phyloP scores from a whole-genome alignment of 2,113 vertebrate genomes.

The Oncorhynchus kisutch region DNA sequence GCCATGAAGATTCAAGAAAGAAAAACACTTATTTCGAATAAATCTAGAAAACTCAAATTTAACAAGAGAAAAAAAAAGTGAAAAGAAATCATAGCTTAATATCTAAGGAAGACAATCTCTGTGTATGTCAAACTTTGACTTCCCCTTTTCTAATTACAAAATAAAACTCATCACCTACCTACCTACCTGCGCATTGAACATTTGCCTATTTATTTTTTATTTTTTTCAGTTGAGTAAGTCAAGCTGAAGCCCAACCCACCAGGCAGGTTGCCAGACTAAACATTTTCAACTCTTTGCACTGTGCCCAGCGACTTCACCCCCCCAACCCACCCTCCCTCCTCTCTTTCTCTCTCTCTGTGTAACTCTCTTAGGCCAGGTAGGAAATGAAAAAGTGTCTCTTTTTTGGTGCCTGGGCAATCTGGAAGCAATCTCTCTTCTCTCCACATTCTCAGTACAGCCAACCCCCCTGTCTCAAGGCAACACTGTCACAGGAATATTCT shows the following conservation, averaged over 20 bases:
- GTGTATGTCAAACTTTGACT: constrained; percentile 75
- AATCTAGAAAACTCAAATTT: constrained; percentile 83
- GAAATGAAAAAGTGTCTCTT: constrained; percentile 84
- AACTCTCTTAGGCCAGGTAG: constrained; percentile 70
- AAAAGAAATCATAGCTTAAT: constrained; percentile 87
- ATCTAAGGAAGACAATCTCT: constrained; percentile 89
- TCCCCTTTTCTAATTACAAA: constrained; percentile 73
- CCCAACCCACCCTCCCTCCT: background rate
- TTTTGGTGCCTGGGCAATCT: constrained; percentile 90
- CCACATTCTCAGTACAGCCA: constrained; percentile 83
- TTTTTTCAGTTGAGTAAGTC: constrained; percentile 73
- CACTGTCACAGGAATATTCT: constrained; percentile 89
- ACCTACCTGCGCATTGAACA: constrained; percentile 82
- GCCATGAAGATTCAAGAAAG: constrained; percentile 98
- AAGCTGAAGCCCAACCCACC: constrained; percentile 79
- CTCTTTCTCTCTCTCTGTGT: background rate
- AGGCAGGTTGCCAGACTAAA: constrained; percentile 84
- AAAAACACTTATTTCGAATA: constrained; percentile 77
- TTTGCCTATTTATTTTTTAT: constrained; percentile 58
- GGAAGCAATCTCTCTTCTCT: constrained; percentile 86
- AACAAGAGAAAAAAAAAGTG: constrained; percentile 80
- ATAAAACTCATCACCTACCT: constrained; percentile 38
- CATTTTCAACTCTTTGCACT: constrained; percentile 72
- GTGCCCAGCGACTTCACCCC: constrained; percentile 75
- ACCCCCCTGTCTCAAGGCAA: constrained; percentile 91